A percentile compares a stretch with the other conserved stretches of the same genome.
Evolutionary conservation across 1,140 invertebrate genomes (phyloP).

Genomic region (Helicoverpa armigera): DNA sequence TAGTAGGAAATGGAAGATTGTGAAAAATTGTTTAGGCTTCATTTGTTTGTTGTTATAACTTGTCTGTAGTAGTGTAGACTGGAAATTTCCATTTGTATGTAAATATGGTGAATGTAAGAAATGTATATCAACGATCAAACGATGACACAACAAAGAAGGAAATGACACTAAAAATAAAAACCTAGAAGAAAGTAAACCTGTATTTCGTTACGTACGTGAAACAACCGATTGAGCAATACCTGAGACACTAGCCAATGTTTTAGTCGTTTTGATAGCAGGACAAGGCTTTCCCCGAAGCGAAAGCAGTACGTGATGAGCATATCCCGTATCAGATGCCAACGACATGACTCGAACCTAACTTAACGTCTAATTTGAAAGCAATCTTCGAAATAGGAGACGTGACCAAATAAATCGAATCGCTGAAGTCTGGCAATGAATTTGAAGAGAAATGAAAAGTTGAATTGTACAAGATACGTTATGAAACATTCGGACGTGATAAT

Average conservation of each 20-base stretch:
- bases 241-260: slow-evolving; percentile 26
- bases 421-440: slow-evolving; percentile 50
- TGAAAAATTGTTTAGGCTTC: not conserved
- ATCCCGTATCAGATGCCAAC: slow-evolving; percentile 45
- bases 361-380: slow-evolving; percentile 66
- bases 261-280: slow-evolving; percentile 41
- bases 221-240: slow-evolving; percentile 28
- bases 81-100: not conserved
- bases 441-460: slow-evolving; percentile 50
- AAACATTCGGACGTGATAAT: not conserved
- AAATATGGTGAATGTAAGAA: too few species aligned
- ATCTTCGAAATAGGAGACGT: slow-evolving; percentile 69
- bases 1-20: not conserved
- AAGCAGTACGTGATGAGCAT: slow-evolving; percentile 59
- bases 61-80: not conserved
- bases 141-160: too few species aligned
- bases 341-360: slow-evolving; percentile 44
- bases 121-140: not conserved
- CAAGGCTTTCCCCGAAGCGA: slow-evolving; percentile 52
- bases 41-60: not conserved
- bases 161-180: not conserved
- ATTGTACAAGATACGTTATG: not conserved
- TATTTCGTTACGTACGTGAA: not conserved
- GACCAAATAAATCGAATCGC: slow-evolving; percentile 66
- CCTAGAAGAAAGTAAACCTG: slow-evolving; percentile 11